Percentiles rank a stretch among this genome's conserved stretches.
phyloP scores from a whole-genome alignment of 2,888 invertebrate species.

The Chaetogeoica ovagalla region DNA sequence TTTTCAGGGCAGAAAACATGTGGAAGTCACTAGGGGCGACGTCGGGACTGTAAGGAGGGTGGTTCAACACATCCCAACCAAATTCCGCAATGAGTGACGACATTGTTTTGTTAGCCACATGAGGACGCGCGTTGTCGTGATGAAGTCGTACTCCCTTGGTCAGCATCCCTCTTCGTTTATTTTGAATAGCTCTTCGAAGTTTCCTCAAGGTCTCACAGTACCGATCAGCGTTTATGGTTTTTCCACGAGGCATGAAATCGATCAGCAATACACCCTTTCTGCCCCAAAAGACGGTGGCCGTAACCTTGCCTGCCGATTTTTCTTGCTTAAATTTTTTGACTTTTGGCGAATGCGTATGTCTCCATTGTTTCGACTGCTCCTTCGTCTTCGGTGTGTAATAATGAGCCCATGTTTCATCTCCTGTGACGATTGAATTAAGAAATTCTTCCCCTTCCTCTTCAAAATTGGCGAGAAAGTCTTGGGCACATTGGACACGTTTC shows the following conservation, averaged over 20 bases:
- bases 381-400: not conserved
- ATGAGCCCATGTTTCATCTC: conserved; percentile 35
- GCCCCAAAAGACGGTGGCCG: conserved; percentile 53
- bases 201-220: conserved; percentile 53
- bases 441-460: conserved; percentile 27
- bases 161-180: not conserved
- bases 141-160: conserved; percentile 1
- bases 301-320: conserved; percentile 43
- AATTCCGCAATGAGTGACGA: conserved; percentile 51
- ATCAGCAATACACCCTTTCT: conserved; percentile 46
- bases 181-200: not conserved
- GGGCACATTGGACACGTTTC: conserved; percentile 16
- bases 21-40: no score
- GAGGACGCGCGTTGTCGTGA: conserved; percentile 55
- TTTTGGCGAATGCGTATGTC: not conserved
- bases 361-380: conserved; percentile 5
- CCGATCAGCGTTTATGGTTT: conserved; percentile 53
- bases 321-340: conserved; percentile 10
- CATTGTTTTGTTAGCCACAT: conserved; percentile 52
- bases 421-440: conserved; percentile 19
- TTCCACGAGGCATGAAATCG: conserved; percentile 53
- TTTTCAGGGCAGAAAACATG: conserved; percentile 12
- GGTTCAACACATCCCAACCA: conserved; percentile 54
- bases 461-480: conserved; percentile 18
- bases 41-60: conserved; percentile 54